Conservation (phyloP, 2,888 invertebrate species). For the Lasioglossum leucozonium region DNA sequence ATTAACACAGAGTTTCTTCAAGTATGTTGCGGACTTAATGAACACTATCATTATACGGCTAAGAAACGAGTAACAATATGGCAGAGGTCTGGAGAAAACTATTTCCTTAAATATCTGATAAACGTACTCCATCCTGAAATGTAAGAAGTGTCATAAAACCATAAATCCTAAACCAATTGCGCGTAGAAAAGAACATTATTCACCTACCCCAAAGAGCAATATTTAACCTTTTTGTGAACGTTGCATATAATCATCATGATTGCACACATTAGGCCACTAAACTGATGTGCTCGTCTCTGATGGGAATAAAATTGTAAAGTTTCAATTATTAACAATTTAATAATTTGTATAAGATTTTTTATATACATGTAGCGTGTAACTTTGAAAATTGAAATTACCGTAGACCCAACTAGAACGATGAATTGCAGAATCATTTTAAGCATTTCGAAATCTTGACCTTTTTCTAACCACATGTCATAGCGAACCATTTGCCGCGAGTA, state of each 20-base stretch:
- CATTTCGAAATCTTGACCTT: slow-evolving; percentile 76
- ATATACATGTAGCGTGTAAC: no score
- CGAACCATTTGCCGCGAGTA: slow-evolving; percentile 78
- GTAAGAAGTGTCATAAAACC: neutral
- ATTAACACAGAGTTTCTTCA: slow-evolving; percentile 72
- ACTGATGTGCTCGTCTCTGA: slow-evolving; percentile 82
- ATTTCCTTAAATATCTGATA: slow-evolving; percentile 79
- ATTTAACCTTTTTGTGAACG: slow-evolving; percentile 75
- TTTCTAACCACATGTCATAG: slow-evolving; percentile 77
- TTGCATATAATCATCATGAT: slow-evolving; percentile 76
- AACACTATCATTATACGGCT: slow-evolving; percentile 76
- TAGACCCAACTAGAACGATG: slow-evolving; percentile 75
- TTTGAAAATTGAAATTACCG: slow-evolving; percentile 73
- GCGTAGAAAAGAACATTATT: neutral
- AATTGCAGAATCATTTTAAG: slow-evolving; percentile 79
- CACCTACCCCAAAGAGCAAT: slow-evolving; percentile 76
- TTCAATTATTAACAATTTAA: no score
- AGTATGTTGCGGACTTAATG: slow-evolving; percentile 67
- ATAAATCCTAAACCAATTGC: slow-evolving; percentile 8
- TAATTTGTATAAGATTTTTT: no score
- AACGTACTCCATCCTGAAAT: slow-evolving; percentile 75
- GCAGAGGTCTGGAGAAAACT: slow-evolving; percentile 79
- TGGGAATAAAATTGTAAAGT: slow-evolving; percentile 52
- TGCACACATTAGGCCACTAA: slow-evolving; percentile 80
- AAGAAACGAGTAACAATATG: slow-evolving; percentile 76